phyloP scores from a whole-genome alignment of 2,113 vertebrate species.

The Vidua chalybeata region DNA sequence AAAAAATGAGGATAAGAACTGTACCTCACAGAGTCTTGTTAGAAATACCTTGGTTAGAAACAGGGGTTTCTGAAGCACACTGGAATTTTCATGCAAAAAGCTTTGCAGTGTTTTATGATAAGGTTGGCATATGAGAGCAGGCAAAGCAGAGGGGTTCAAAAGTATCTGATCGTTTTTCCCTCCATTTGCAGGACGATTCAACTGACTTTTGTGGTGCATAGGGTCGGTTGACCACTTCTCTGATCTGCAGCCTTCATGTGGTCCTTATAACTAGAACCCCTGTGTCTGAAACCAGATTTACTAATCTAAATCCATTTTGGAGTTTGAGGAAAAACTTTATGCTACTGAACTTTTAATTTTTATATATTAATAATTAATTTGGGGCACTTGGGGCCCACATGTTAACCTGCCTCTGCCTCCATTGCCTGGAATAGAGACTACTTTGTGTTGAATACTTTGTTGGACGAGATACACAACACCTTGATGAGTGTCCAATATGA shows the following conservation, averaged over 20 bases:
- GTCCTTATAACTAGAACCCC: background rate
- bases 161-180: background rate
- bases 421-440: background rate
- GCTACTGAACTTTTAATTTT: background rate
- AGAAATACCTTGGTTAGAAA: background rate
- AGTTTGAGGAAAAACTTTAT: background rate
- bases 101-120: background rate
- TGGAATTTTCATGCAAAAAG: background rate
- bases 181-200: background rate
- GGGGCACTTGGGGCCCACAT: background rate
- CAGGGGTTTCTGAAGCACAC: background rate
- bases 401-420: background rate
- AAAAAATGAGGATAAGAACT: background rate
- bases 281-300: background rate
- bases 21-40: background rate
- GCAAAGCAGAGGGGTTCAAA: background rate
- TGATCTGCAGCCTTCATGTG: background rate
- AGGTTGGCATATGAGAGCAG: background rate
- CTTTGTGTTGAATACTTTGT: background rate
- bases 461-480: background rate
- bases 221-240: background rate
- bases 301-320: background rate
- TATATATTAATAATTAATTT: background rate
- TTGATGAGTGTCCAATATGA: background rate
- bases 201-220: background rate